Base-by-base conservation (phyloP, 2,888 invertebrate genomes). In the Cynaeus angustus region DNA sequence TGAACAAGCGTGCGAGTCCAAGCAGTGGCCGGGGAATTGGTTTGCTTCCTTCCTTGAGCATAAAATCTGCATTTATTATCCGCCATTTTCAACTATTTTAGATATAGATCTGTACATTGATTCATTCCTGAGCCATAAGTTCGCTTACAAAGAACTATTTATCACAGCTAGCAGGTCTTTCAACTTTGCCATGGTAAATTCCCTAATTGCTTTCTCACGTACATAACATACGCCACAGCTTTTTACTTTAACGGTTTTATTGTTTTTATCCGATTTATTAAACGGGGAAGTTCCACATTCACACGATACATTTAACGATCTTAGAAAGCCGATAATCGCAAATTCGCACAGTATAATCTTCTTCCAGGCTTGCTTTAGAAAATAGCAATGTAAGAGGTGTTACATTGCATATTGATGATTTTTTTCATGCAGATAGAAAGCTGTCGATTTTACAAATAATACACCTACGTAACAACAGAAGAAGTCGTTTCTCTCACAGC, bases 1-100 rank as follows among this genome's bases (percentile, higher is more conserved):
- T 80, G 81, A 77, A 75, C 80, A 79, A 82, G 82, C 82, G 81
- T 81, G 81, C 82, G 83, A 80, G 72, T 28, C 71, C 72, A 78
- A 78, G 78, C 80, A 79, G 79, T 81, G 82, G 78, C 81, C 82
- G 81, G 80, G 79, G 80, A 82, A 82, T 82, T 82, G 81, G 76
- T 78, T 80, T 77, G 81, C 80, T 84, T 83, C 84, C 83, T 84
- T 83, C 84, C 83, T 82, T 72, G 72, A 70, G 79, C 75, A 81
- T 80, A 78, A 78, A 80, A 81, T 81, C 76, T 78, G 79, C 82
- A 82, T 82, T 79, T 74, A 79, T 81, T 81, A 79, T 73, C 78
- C 81, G 81, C 82, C 82, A 82, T 82, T 83, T 83, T 82, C 66
- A 77, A 78, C 77, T 77, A 79, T 78, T 76, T 74, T 72, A 73